Evolutionary conservation across 2,888 invertebrate genomes (phyloP).

Genomic region (Lasioglossum pauxillum): DNA sequence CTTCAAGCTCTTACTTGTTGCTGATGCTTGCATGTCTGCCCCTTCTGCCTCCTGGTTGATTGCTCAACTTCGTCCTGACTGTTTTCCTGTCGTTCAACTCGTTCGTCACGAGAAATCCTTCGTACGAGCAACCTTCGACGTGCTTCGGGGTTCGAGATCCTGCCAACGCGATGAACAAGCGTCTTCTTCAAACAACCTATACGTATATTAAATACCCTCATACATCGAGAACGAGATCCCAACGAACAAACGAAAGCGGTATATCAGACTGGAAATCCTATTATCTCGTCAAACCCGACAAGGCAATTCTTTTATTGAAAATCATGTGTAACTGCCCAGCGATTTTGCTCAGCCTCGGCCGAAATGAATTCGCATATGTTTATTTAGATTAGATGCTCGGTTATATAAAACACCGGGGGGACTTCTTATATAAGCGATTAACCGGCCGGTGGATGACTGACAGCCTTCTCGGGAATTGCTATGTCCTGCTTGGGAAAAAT

Average conservation of each 20-base stretch:
- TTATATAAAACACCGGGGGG: constrained; percentile 20
- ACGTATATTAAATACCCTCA: background rate
- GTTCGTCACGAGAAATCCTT: constrained; percentile 21
- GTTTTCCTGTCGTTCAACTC: constrained; percentile 54
- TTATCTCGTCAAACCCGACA: background rate
- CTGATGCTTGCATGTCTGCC: constrained; percentile 83
- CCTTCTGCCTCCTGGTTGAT: constrained; percentile 77
- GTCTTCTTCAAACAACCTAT: background rate
- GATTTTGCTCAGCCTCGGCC: background rate
- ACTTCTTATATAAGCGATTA: constrained; percentile 32
- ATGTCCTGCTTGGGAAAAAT: background rate
- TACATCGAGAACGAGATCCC: background rate
- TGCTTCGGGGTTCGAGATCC: background rate
- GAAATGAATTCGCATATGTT: constrained; percentile 7
- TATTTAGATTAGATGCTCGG: constrained; percentile 14
- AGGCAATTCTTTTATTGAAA: constrained; percentile 11
- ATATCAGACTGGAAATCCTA: background rate
- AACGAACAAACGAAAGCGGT: background rate
- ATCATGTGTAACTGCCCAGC: background rate
- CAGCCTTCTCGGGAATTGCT: background rate
- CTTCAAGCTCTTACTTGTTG: constrained; percentile 82
- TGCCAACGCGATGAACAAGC: background rate
- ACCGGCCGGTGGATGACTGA: background rate
- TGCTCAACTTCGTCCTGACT: constrained; percentile 70
- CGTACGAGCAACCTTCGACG: background rate